phyloP scores from a whole-genome alignment of 2,113 vertebrate genomes.

The Otis tarda region DNA sequence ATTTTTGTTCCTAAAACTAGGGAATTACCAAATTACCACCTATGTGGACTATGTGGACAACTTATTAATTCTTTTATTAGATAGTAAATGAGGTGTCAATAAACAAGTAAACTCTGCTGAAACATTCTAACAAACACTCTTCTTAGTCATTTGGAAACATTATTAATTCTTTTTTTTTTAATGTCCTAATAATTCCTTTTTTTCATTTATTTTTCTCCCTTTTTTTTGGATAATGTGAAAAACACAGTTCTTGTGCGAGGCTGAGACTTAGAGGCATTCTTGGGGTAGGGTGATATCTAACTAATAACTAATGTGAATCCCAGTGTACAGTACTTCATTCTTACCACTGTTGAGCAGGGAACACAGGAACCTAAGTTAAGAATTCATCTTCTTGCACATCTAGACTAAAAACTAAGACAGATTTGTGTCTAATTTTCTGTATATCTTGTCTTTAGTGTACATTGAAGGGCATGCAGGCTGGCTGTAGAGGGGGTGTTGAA shows the following conservation, averaged over 20 bases:
- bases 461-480: background rate
- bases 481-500: background rate
- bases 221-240: background rate
- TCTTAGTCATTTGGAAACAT: background rate
- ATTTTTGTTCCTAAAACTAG: background rate
- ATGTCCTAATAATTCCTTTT: background rate
- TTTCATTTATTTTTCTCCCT: background rate
- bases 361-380: background rate
- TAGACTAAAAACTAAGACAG: background rate
- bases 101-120: background rate
- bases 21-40: background rate
- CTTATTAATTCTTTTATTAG: background rate
- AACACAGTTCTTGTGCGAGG: background rate
- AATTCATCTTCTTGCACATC: background rate
- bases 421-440: background rate
- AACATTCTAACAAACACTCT: background rate
- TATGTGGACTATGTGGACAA: background rate
- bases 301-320: background rate
- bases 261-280: background rate
- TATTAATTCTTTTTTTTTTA: background rate
- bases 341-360: background rate
- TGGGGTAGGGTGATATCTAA: background rate
- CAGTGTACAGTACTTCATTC: background rate
- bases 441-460: background rate
- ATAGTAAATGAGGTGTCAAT: background rate